Conservation (phyloP, 2,797 vertebrate species). For the Margarornis squamiger region DNA sequence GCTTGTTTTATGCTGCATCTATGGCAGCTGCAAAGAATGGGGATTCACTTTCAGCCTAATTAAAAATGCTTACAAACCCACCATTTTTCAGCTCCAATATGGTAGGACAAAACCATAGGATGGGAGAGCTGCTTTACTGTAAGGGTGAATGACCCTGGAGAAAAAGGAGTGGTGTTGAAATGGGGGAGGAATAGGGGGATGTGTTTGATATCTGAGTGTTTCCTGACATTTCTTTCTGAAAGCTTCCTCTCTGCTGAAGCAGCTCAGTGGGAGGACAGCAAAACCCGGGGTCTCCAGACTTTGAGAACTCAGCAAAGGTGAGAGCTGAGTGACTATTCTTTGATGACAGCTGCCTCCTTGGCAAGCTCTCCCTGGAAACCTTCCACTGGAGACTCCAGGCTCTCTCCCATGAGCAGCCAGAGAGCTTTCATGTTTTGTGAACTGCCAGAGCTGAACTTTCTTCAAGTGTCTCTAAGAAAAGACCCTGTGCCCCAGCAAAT, state of each 20-base stretch:
- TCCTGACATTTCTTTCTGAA: neutral
- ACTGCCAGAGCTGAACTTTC: neutral
- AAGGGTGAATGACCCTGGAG: neutral
- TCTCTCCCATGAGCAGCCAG: neutral
- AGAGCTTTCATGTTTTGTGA: slow-evolving; percentile 2
- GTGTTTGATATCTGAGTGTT: slow-evolving; percentile 8
- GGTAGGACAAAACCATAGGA: neutral
- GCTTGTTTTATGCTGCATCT: neutral
- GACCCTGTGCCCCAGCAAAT: neutral
- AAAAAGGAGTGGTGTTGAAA: neutral
- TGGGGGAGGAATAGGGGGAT: neutral
- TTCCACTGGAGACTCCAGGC: neutral
- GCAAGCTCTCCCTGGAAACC: slow-evolving; percentile 11
- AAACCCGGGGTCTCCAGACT: neutral
- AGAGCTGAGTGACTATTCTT: slow-evolving; percentile 16
- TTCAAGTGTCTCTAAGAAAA: neutral
- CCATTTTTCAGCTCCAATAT: neutral
- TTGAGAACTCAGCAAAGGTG: neutral
- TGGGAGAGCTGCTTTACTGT: neutral
- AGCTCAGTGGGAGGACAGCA: slow-evolving; percentile 16
- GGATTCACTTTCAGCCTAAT: neutral
- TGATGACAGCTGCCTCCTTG: slow-evolving; percentile 37
- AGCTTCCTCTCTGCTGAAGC: neutral
- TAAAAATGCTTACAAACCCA: neutral
- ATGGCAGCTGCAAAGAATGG: neutral